phyloP scores from a whole-genome alignment of 2,113 vertebrate species.

The Anser cygnoides region DNA sequence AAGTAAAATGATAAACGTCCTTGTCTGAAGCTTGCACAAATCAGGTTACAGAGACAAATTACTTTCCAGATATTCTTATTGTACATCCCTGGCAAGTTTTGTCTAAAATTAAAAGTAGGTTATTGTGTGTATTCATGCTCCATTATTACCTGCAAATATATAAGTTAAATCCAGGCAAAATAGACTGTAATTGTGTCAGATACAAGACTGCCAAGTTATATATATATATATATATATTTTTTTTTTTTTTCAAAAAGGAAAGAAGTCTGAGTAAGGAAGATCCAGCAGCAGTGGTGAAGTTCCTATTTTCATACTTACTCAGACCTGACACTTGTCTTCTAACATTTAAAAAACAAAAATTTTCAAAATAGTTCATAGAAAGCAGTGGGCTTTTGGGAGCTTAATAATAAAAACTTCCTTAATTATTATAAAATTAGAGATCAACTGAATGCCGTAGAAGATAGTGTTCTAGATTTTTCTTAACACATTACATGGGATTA shows the following conservation, averaged over 20 bases:
- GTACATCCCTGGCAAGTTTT: background rate
- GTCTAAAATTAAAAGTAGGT: background rate
- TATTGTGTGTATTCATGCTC: background rate
- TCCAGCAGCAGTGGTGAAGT: background rate
- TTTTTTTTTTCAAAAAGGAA: background rate
- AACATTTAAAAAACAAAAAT: background rate
- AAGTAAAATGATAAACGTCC: constrained; percentile 52
- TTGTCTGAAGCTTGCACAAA: constrained; percentile 26
- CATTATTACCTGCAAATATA: background rate
- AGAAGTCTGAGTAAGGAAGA: background rate
- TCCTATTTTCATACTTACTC: background rate
- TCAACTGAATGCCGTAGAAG: background rate
- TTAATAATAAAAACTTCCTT: background rate
- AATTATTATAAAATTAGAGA: background rate
- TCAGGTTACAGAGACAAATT: constrained; percentile 48
- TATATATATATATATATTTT: too few species aligned
- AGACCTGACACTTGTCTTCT: background rate
- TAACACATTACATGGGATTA: background rate
- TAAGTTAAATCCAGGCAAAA: background rate
- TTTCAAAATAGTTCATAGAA: background rate
- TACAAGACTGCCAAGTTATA: background rate
- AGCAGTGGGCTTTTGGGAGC: background rate
- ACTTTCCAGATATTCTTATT: background rate
- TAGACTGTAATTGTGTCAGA: background rate
- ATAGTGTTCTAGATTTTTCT: background rate